Percentiles rank a stretch among this genome's conserved stretches.
These are phyloP conservation scores for Spialia ferax DNA, from an alignment of 2,888 invertebrate species.

Conservation along the genomic window DNA sequence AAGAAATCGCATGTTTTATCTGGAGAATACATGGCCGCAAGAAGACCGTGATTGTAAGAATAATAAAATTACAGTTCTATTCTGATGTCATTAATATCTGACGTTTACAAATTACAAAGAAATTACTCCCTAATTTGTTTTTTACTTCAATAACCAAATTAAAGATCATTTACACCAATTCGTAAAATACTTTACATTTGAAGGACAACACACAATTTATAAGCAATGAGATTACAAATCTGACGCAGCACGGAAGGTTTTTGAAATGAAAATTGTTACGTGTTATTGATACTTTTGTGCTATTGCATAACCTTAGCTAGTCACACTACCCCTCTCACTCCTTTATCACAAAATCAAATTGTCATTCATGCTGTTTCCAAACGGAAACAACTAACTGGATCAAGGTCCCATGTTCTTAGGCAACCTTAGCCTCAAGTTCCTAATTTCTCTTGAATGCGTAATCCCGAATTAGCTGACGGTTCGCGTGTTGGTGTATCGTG, in stretches of 20 bases:
- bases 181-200: background rate
- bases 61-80: too few species aligned
- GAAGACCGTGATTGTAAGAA: too few species aligned
- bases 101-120: too few species aligned
- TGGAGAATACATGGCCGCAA: too few species aligned
- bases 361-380: conserved; percentile 35
- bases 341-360: conserved; percentile 7
- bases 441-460: conserved; percentile 69
- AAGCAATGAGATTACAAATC: conserved; percentile 8
- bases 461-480: conserved; percentile 71
- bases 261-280: background rate
- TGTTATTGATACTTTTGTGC: background rate
- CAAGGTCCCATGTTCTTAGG: conserved; percentile 63
- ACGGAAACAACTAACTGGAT: conserved; percentile 59
- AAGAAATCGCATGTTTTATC: too few species aligned
- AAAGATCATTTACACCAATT: background rate
- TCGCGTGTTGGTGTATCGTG: conserved; percentile 70
- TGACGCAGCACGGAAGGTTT: conserved; percentile 2
- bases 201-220: background rate
- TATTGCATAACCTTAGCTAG: background rate
- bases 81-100: too few species aligned
- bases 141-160: background rate
- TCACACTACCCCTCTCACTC: background rate
- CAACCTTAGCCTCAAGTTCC: conserved; percentile 63
- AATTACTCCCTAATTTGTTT: background rate